Base-by-base conservation (phyloP, 2,113 vertebrate species). In the Larimichthys polyactis region DNA sequence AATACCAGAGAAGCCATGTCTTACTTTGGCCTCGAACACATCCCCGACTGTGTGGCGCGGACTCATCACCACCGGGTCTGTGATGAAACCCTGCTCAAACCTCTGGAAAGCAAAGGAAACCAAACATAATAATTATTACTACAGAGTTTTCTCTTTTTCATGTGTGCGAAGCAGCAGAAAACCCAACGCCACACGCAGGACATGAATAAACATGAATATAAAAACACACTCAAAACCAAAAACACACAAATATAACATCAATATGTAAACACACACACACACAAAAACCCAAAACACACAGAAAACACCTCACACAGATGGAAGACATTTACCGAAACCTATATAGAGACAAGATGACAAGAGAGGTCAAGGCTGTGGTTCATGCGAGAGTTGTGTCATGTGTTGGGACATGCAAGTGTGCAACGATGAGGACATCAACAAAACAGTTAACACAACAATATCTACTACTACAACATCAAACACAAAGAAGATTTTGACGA, bases 51-150 rank as follows among this genome's bases (percentile, higher is more conserved):
- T 98, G 89, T 98, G 96, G 0, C 85, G 90, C 0, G 97, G 97
- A 82, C 96, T 98, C 95, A 99, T 95, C 22, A 99, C 97, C 43
- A 99, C 96, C 0, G 97, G 97, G 91, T 98, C 97, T 0, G 96
- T 97, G 93, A 98, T 97, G 77, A 98, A 98, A 14, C 97, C 97
- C 93, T 98, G 97, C 82, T 98, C 97, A 80, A 98, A 94, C 80
- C 94, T 85, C 94, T 94, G 84, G 48, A 82, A 78, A 66, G 15
- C 59, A 59, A 52, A 16, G 11, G 32, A 15, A 65, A 62, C 1
- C 27, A 57, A n/a, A 29, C 36, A 20, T 32, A 63, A 22, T n/a
- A 3, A 51, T 20, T 2, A 62, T 12, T 40, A 4, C 0, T 0
- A 40, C 0, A 40, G 36, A 14, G 5, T 4, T 19, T 0, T 19